Conservation (phyloP, 2,888 invertebrate species). For the Meghimatium bilineatum region DNA sequence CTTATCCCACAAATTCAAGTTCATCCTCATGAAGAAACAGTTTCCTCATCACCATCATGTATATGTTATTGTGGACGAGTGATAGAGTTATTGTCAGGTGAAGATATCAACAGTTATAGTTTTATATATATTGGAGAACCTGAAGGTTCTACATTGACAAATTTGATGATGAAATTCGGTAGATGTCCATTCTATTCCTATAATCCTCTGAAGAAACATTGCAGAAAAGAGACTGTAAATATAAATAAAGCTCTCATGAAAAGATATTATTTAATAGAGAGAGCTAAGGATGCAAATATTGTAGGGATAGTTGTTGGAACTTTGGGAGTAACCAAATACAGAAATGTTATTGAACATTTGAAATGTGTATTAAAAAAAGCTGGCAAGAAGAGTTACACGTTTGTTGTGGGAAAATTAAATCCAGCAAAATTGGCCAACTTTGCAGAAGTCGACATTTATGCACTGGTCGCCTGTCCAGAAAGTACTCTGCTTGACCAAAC, state of each 20-base stretch:
- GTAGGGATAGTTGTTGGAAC: constrained; percentile 95
- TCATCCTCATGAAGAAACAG: neutral
- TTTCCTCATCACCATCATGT: neutral
- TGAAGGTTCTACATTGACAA: constrained; percentile 83
- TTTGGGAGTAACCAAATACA: constrained; percentile 85
- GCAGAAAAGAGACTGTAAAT: constrained; percentile 61
- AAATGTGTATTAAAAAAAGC: constrained; percentile 85
- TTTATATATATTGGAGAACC: constrained; percentile 84
- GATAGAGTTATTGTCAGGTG: constrained; percentile 50
- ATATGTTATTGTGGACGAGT: constrained; percentile 57
- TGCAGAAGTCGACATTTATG: constrained; percentile 92
- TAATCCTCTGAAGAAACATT: constrained; percentile 67
- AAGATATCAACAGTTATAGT: constrained; percentile 79
- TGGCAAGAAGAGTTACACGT: constrained; percentile 91
- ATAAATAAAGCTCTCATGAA: constrained; percentile 84
- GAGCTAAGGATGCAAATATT: constrained; percentile 91
- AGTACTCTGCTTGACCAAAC: constrained; percentile 87
- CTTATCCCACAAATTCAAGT: neutral
- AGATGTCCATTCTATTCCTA: constrained; percentile 75
- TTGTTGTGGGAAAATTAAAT: constrained; percentile 96
- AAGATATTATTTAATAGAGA: constrained; percentile 90
- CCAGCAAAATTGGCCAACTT: constrained; percentile 97
- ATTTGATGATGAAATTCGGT: constrained; percentile 79
- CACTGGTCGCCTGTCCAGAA: constrained; percentile 93
- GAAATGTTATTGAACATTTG: constrained; percentile 85